These are phyloP conservation scores for Temnothorax ravouxi DNA, from an alignment of 2,888 invertebrate genomes.

Conservation along the genomic window DNA sequence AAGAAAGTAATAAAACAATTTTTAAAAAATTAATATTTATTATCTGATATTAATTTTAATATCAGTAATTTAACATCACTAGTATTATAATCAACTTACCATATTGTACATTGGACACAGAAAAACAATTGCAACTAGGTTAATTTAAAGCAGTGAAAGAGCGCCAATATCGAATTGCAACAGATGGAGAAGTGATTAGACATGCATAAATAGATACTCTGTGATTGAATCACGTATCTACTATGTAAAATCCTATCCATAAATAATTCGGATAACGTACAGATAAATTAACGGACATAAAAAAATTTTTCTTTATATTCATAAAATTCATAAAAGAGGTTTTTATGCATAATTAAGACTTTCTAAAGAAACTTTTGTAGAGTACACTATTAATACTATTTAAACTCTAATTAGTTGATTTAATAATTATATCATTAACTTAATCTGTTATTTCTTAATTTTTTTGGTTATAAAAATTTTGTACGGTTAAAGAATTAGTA, in stretches of 20 bases:
- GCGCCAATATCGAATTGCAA: not conserved
- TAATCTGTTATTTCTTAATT: not conserved
- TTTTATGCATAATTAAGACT: not conserved
- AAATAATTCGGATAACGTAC: not conserved
- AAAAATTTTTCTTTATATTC: no score
- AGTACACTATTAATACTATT: not conserved
- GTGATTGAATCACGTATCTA: not conserved
- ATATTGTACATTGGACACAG: not conserved
- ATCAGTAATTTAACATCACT: not conserved
- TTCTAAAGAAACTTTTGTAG: not conserved
- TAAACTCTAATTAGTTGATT: not conserved
- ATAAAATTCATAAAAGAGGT: not conserved
- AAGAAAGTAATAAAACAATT: not conserved
- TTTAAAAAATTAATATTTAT: not conserved
- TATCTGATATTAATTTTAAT: not conserved
- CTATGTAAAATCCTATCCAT: not conserved
- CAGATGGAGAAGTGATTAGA: not conserved
- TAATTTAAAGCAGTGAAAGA: not conserved
- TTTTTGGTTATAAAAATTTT: not conserved
- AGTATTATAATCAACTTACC: not conserved
- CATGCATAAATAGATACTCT: not conserved
- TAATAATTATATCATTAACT: not conserved
- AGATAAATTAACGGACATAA: no score
- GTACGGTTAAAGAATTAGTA: not conserved
- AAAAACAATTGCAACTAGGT: not conserved